Base-by-base conservation (phyloP, 2,797 vertebrate genomes). In the Trichosurus vulpecula region DNA sequence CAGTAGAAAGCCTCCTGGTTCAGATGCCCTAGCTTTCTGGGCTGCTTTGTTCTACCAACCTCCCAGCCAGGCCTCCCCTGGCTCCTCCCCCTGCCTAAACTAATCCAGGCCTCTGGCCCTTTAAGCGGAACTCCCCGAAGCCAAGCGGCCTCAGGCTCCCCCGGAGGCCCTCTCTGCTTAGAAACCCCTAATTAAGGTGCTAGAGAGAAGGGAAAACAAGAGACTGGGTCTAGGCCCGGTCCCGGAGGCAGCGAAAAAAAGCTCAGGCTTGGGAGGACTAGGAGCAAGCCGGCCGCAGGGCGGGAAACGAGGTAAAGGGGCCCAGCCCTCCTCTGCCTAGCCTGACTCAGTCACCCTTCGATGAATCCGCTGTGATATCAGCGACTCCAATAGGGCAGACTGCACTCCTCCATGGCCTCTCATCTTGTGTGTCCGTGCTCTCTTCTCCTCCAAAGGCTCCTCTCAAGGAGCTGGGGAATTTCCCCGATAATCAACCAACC, bases 171-270 rank as follows among this genome's bases (percentile, higher is more conserved):
- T 96, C 91, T 54, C 95, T 96, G 96, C 97, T 97, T 97, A 95
- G 97, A 98, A 98, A 97, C 96, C 95, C 96, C 97, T 97, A 97
- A 98, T 98, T 98, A 98, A 96, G 93, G 97, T 95, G 90, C 93
- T 61, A 54, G 92, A 94, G 95, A 98, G 97, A 97, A 96, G 92
- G 95, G 93, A 98, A 98, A 98, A 98, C 98, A 98, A 97, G 97
- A 94, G 96, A 93, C 94, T 11, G 47, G 96, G 94, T 89, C 97
- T 87, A 57, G 74, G 51, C 66, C 54, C 95, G 96, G 97, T 66
- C 92, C 90, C 92, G 56, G 81, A 95, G 66, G 93, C 97, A 97
- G 91, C 58, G 58, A 92, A 66, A 90, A 9, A n/a, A 97, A 52
- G 54, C 31, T 52, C 93, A 4, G 90, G 90, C 91, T 92, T n/a